Evolutionary conservation across 2,888 invertebrate genomes (phyloP).

Genomic region (Dusona sp.): DNA sequence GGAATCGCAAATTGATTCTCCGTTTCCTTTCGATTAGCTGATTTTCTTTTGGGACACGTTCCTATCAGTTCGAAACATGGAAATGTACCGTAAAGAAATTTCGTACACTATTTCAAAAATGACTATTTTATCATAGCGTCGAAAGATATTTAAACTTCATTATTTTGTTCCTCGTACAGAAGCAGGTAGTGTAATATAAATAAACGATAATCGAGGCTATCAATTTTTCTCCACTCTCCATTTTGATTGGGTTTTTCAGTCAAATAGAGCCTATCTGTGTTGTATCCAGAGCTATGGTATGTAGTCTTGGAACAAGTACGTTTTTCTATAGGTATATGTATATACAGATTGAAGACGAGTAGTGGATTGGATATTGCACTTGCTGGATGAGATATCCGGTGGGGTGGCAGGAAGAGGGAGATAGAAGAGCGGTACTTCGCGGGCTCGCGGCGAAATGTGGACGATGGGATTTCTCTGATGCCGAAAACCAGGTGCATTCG

Average conservation of each 20-base stretch:
- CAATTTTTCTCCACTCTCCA: constrained; percentile 1
- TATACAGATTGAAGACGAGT: not conserved
- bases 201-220: not conserved
- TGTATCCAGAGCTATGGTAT: not conserved
- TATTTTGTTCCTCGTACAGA: not conserved
- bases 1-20: not conserved
- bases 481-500: constrained; percentile 62
- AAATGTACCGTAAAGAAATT: too few relatives aligned
- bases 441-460: constrained; percentile 15
- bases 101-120: too few relatives aligned
- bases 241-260: constrained; percentile 14
- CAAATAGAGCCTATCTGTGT: not conserved
- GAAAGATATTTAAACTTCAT: not conserved
- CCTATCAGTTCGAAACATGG: too few relatives aligned
- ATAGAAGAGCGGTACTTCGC: not conserved
- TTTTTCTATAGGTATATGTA: not conserved
- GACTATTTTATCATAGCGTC: not conserved
- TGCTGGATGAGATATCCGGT: not conserved
- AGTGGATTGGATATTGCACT: constrained; percentile 26
- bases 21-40: too few relatives aligned
- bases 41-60: too few relatives aligned
- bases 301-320: not conserved
- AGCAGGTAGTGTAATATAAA: not conserved
- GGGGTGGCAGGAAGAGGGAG: not conserved
- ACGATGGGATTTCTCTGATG: not conserved